A percentile compares a stretch with the other conserved stretches of the same genome.
Conservation (phyloP, 2,113 vertebrate species). For the Oreochromis spilurus region DNA sequence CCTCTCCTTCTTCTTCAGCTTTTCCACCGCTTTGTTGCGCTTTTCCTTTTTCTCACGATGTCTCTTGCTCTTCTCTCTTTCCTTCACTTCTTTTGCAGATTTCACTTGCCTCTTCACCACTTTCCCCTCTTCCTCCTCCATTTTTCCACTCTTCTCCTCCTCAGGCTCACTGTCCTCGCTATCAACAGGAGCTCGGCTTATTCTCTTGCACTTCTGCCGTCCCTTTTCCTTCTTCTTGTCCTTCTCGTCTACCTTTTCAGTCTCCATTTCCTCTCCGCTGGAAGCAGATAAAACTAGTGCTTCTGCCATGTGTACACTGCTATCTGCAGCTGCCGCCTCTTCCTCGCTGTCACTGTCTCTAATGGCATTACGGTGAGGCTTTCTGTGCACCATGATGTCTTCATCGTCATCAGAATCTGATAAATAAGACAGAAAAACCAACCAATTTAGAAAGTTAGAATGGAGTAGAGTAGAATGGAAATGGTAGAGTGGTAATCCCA, state of each 20-base stretch:
- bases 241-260: constrained; percentile 12
- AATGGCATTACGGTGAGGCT: constrained; percentile 77
- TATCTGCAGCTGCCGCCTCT: constrained; percentile 37
- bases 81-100: constrained; percentile 13
- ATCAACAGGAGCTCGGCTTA: constrained; percentile 49
- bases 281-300: constrained; percentile 12
- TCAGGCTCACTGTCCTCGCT: constrained; percentile 58
- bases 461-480: background rate
- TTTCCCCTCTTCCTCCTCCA: background rate
- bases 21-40: constrained; percentile 38
- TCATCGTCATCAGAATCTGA: constrained; percentile 87
- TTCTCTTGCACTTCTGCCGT: constrained; percentile 29
- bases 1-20: constrained; percentile 49
- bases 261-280: constrained; percentile 42
- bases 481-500: fast-evolving
- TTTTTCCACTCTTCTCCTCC: background rate
- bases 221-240: constrained; percentile 52
- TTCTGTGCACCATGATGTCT: constrained; percentile 73
- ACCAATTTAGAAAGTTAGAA: background rate
- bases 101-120: constrained; percentile 1
- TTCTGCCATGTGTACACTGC: constrained; percentile 21
- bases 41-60: constrained; percentile 70
- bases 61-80: constrained; percentile 57
- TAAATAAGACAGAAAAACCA: background rate
- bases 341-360: constrained; percentile 83